These are phyloP conservation scores for Nemotelus pantherinus DNA, from an alignment of 2,888 invertebrate species.

Conservation along the genomic window DNA sequence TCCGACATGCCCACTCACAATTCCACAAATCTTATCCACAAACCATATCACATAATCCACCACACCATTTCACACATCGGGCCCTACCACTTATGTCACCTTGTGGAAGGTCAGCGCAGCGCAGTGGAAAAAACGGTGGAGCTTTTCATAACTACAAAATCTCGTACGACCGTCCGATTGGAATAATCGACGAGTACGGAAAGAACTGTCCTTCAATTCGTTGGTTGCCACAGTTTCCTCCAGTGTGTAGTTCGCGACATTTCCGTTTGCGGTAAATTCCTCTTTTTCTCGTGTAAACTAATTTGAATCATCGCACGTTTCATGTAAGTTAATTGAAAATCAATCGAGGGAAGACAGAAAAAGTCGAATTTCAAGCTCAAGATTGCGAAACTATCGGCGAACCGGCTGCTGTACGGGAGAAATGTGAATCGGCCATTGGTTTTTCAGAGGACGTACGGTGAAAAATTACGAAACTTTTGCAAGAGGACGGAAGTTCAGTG, in stretches of 20 bases:
- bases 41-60: not conserved
- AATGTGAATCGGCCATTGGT: constrained; percentile 4
- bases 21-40: not conserved
- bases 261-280: too few relatives aligned
- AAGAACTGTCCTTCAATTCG: too few relatives aligned
- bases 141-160: constrained; percentile 2
- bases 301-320: constrained; percentile 11
- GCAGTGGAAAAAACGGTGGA: not conserved
- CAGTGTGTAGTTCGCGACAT: too few relatives aligned
- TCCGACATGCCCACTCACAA: not conserved
- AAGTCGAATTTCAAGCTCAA: constrained; percentile 8
- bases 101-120: constrained; percentile 45
- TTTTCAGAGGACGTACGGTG: not conserved
- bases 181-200: too few relatives aligned
- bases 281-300: not conserved
- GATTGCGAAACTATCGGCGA: constrained; percentile 3
- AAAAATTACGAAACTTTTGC: constrained; percentile 13
- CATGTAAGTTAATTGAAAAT: constrained; percentile 26
- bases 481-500: constrained; percentile 17
- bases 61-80: constrained; percentile 18
- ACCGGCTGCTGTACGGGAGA: constrained; percentile 1
- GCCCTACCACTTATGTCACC: constrained; percentile 37
- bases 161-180: not conserved
- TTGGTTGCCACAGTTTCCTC: too few relatives aligned
- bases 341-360: not conserved